phyloP scores from a whole-genome alignment of 2,888 invertebrate species.

The Volucella inflata region DNA sequence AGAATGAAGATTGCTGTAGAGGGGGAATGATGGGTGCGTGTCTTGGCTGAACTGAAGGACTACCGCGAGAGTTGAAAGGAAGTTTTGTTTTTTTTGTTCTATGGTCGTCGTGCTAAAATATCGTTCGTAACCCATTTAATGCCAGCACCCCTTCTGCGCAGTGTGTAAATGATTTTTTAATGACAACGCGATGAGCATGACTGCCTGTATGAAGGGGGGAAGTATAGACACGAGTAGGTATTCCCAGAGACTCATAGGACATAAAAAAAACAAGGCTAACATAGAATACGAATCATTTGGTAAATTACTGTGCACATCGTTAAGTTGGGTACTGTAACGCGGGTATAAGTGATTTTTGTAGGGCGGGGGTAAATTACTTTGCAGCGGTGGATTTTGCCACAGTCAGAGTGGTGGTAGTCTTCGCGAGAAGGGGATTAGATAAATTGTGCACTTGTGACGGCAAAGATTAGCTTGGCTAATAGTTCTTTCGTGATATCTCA shows the following conservation, averaged over 20 bases:
- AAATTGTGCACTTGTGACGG: too few relatives aligned
- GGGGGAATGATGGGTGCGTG: background rate
- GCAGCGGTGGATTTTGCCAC: background rate
- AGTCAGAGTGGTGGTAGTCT: background rate
- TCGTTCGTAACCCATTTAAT: background rate
- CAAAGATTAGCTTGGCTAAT: too few relatives aligned
- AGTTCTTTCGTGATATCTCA: too few relatives aligned
- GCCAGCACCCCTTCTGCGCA: background rate
- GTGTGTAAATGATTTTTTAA: slow-evolving; percentile 68
- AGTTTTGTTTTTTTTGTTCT: slow-evolving; percentile 5
- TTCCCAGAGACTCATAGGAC: slow-evolving; percentile 16
- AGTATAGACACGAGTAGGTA: background rate
- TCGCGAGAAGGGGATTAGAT: background rate
- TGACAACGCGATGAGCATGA: slow-evolving; percentile 25
- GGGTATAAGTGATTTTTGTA: slow-evolving; percentile 34
- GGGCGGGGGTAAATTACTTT: slow-evolving; percentile 22
- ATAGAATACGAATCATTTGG: slow-evolving; percentile 46
- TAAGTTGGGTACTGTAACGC: slow-evolving; percentile 43
- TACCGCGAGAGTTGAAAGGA: background rate
- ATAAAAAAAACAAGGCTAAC: slow-evolving; percentile 47
- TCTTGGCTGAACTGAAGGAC: background rate
- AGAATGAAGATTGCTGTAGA: background rate
- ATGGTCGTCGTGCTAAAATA: slow-evolving; percentile 1
- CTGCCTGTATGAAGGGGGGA: background rate
- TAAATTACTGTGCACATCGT: slow-evolving; percentile 49